phyloP scores from a whole-genome alignment of 2,888 invertebrate species.

The Melanargia galathea region DNA sequence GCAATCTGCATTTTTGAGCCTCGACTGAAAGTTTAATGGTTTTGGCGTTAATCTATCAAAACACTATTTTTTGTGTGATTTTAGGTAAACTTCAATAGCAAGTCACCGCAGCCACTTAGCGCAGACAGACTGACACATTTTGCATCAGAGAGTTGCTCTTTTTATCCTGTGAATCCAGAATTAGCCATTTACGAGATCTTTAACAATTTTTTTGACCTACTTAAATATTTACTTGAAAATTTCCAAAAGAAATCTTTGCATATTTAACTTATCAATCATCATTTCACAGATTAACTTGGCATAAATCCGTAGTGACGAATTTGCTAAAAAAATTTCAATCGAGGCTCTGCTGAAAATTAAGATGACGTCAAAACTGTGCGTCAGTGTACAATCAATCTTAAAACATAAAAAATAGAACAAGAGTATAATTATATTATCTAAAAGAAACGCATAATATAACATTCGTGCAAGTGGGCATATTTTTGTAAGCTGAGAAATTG shows the following conservation, averaged over 20 bases:
- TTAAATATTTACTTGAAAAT: no score
- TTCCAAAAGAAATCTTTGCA: no score
- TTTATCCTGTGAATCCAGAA: no score
- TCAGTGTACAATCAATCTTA: neutral
- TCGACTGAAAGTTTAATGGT: neutral
- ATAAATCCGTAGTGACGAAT: neutral
- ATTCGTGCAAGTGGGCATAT: conserved; percentile 17
- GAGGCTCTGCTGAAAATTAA: neutral
- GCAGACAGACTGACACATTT: no score
- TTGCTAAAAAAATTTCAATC: neutral
- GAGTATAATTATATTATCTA: neutral
- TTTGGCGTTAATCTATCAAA: neutral
- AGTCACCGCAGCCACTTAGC: no score
- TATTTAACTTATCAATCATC: no score
- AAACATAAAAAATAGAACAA: neutral
- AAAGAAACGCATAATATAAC: neutral
- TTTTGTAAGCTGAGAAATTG: conserved; percentile 12
- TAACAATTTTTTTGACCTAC: no score
- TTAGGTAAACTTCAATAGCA: no score
- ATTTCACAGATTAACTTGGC: neutral
- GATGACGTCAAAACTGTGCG: neutral
- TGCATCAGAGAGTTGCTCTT: no score
- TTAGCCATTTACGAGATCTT: no score
- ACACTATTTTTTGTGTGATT: no score
- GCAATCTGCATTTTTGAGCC: neutral